Percentiles rank a stretch among this genome's conserved stretches.
phyloP scores from a whole-genome alignment of 2,797 vertebrate species.

The Atherinosoma microstoma region DNA sequence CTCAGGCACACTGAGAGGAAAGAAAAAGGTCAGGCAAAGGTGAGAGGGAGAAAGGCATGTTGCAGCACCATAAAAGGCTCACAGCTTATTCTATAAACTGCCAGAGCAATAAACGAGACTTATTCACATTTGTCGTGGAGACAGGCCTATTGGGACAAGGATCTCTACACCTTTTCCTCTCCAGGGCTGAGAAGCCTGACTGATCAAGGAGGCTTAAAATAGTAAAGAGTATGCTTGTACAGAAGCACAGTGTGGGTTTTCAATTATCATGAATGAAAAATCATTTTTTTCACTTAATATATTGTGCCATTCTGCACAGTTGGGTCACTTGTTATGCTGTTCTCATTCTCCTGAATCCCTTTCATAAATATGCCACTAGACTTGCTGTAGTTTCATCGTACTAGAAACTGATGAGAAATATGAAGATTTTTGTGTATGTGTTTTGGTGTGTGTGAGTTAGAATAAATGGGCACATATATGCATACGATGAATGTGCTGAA shows the following conservation, averaged over 20 bases:
- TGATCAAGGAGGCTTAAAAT: conserved; percentile 36
- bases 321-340: neutral
- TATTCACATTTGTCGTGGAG: conserved; percentile 55
- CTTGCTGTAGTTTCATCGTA: neutral
- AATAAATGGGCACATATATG: neutral
- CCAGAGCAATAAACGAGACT: conserved; percentile 45
- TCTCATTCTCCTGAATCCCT: neutral
- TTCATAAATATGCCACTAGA: neutral
- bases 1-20: conserved; percentile 30
- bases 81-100: conserved; percentile 45
- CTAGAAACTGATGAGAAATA: neutral
- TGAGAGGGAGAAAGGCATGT: conserved; percentile 36
- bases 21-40: conserved; percentile 53
- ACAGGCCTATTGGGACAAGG: conserved; percentile 32
- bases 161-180: conserved; percentile 37
- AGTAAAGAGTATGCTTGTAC: conserved; percentile 2
- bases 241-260: conserved; percentile 4
- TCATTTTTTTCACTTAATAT: neutral
- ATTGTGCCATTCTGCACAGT: neutral
- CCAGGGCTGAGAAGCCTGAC: conserved; percentile 16
- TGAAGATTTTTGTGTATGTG: neutral
- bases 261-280: neutral
- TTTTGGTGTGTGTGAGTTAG: neutral
- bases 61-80: conserved; percentile 43
- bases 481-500: neutral